Base-by-base conservation (phyloP, 1,140 invertebrate species). In the Zaprionus nigranus region DNA sequence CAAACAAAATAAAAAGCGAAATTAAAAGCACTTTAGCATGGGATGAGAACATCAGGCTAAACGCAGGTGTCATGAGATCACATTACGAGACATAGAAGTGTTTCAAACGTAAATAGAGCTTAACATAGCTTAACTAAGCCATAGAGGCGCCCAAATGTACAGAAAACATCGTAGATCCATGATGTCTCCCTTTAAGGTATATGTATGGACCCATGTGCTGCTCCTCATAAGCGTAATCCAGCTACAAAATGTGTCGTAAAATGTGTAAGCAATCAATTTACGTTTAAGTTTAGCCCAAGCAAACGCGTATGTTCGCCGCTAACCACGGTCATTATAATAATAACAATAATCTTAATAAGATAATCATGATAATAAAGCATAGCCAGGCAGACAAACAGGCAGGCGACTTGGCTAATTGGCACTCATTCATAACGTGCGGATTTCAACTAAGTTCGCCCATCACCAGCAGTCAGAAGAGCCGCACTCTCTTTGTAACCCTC, bases 391-490 rank as follows among this genome's bases (percentile, higher is more conserved):
- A 12, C 46, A 20, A 20, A 49, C 46, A 24, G 58, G 34, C 36
- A 58, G 72, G 40, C 60, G 66, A 54, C 56, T 68, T 78, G 56
- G 69, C 73, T 88, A 88, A 88, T 86, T 83, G 68, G 58, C 56
- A 58, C 86, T 87, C 82, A 86, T 86, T 86, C 80, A 86, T 83
- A 82, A 75, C 36, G 38, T 46, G 34, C 4, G 36, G 72, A 64
- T 17, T 72, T 64, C 6, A 56, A 24, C 12, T 1, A 34, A n/a
- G 17, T 43, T 59, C 43, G 36, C 72, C 59, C 60, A 63, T 22
- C 17, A 4, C 11, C 49, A 20, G 12, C 13, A 61, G 20, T n/a
- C 11, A 28, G 49, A 58, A 34, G n/a, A 11, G 20, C 4, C 46
- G 46, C n/a, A 9, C 20, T 51, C 46, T 13, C 11, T 22, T 7